phyloP scores from a whole-genome alignment of 1,140 invertebrate genomes.

The Paralvinella palmiformis region DNA sequence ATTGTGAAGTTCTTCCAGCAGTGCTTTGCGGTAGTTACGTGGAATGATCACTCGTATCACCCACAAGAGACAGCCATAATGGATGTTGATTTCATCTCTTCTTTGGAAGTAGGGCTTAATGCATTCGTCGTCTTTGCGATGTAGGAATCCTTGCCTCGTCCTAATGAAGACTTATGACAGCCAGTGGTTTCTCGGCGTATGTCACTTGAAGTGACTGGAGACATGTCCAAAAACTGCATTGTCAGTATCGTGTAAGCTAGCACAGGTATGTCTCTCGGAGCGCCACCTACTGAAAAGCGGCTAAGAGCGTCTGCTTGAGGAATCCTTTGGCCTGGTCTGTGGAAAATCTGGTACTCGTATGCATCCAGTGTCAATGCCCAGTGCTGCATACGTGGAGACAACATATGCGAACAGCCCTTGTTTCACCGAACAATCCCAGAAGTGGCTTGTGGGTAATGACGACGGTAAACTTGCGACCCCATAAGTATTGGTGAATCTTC shows the following conservation, averaged over 20 bases:
- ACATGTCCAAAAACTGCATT: conserved; percentile 1
- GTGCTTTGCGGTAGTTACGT: not conserved
- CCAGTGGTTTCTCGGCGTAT: not conserved
- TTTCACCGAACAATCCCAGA: conserved; percentile 8
- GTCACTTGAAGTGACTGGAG: not conserved
- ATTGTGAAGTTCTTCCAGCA: conserved; percentile 6
- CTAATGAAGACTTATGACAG: not conserved
- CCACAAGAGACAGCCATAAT: conserved; percentile 2
- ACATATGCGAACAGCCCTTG: not conserved
- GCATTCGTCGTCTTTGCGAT: not conserved
- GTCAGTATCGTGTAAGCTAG: not conserved
- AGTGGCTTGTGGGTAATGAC: conserved; percentile 8
- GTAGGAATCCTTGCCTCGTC: not conserved
- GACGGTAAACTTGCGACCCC: conserved; percentile 6
- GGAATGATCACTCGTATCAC: conserved; percentile 4
- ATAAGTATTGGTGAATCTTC: conserved; percentile 2
- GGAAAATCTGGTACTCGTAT: not conserved
- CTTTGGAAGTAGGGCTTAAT: conserved; percentile 1
- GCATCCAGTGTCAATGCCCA: conserved; percentile 9
- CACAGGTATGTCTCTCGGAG: not conserved
- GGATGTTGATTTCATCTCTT: not conserved
- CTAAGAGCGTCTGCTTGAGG: conserved; percentile 2
- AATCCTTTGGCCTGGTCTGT: not conserved
- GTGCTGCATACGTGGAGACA: not conserved
- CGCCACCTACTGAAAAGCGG: not conserved